Base-by-base conservation (phyloP, 2,888 invertebrate genomes). In the Amblyteles armatorius region DNA sequence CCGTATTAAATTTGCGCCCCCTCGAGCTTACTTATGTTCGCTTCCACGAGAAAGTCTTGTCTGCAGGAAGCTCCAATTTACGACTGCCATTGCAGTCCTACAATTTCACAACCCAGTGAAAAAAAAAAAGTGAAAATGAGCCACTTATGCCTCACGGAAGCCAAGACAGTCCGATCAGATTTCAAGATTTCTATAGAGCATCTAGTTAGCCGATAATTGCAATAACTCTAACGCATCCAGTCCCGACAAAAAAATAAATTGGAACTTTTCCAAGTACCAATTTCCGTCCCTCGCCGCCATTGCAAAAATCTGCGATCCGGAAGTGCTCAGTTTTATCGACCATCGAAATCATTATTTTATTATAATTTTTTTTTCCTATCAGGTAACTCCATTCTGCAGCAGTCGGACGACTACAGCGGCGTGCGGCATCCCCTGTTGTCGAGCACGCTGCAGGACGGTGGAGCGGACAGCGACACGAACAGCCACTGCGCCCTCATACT, bases 401-500 rank as follows among this genome's bases (percentile, higher is more conserved):
- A 92, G 83, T 87, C 91, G 82, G 93, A 92, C 48, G 88, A 88
- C 36, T 87, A 88, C 79, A 83, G 79, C 22, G 85, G 85, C 29
- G 95, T 90, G 55, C 90, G 92, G 79, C 93, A 92, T 81, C 93
- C 94, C 1, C 87, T 94, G 65, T 76, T 93, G 82, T 90, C 91
- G 85, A 92, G 88, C 82, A 93, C 88, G 65, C 85, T 93, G 68
- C 93, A 94, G 79, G 94, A 94, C 88, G 94, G 93, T 89, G 94
- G 96, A 90, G 94, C 95, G 92, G 96, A 96, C 90, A 95, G 95
- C 77, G 95, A 95, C 90, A 95, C 95, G 57, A 95, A 95, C 91
- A 95, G 95, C 87, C 95, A 95, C 89, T 95, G 95, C 91, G 95
- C 95, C n/a, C 92, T 95, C 65, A 94, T 95, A 71, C 92, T 94